Evolutionary conservation across 2,888 invertebrate species (phyloP).

Genomic region (Melangyna quadrimaculata): DNA sequence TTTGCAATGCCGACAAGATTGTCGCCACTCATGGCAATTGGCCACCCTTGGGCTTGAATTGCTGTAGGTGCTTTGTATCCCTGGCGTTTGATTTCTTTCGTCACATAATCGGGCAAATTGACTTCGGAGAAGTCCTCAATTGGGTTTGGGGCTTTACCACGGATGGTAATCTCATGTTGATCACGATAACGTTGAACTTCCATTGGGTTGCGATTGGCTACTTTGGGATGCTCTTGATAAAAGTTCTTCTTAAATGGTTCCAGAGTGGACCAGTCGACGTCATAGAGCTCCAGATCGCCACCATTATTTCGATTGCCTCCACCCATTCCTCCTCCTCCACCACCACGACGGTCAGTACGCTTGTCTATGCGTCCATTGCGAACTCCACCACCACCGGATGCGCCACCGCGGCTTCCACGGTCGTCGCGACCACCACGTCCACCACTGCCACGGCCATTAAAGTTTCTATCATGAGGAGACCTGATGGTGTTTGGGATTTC

Average conservation of each 20-base stretch:
- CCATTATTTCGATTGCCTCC: constrained; percentile 92
- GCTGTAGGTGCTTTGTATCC: constrained; percentile 90
- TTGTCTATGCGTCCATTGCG: constrained; percentile 85
- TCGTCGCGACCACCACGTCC: constrained; percentile 75
- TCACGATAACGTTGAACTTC: constrained; percentile 88
- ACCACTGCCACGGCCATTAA: constrained; percentile 74
- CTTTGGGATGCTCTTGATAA: constrained; percentile 88
- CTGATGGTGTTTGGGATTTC: constrained; percentile 62
- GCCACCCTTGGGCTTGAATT: constrained; percentile 94
- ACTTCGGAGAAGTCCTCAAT: constrained; percentile 90
- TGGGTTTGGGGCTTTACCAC: constrained; percentile 89
- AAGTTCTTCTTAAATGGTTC: constrained; percentile 92
- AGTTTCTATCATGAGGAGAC: constrained; percentile 80
- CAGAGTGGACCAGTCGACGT: constrained; percentile 83
- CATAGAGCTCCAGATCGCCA: constrained; percentile 90
- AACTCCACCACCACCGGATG: constrained; percentile 89
- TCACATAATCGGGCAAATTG: constrained; percentile 89
- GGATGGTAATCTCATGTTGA: constrained; percentile 88
- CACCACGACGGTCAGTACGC: constrained; percentile 81
- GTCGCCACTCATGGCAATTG: constrained; percentile 91
- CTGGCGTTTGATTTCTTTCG: constrained; percentile 84
- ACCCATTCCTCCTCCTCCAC: constrained; percentile 97
- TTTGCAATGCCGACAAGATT: constrained; percentile 94
- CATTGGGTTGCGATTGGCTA: constrained; percentile 84
- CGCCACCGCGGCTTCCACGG: constrained; percentile 92